phyloP scores from a whole-genome alignment of 2,113 vertebrate genomes.

The Apteryx mantelli region DNA sequence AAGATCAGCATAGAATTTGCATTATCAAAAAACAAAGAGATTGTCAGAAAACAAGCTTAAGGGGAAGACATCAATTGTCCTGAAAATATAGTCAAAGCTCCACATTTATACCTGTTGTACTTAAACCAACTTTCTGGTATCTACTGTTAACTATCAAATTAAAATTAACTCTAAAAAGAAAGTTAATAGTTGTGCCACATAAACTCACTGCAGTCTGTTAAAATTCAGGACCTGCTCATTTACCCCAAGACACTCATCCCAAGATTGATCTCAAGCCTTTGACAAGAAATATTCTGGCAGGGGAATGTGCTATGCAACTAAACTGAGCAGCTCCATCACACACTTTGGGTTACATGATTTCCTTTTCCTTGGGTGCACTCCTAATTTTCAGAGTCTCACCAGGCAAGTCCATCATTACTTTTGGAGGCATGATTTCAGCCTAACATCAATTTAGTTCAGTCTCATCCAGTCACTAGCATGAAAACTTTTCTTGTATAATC shows the following conservation, averaged over 20 bases:
- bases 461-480: not conserved
- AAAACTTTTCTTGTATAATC: not conserved
- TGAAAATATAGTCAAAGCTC: not conserved
- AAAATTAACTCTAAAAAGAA: not conserved
- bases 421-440: not conserved
- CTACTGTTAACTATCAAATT: not conserved
- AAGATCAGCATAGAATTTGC: not conserved
- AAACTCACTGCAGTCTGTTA: not conserved
- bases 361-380: not conserved
- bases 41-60: not conserved
- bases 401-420: not conserved
- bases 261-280: not conserved
- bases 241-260: not conserved
- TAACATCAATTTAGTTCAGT: not conserved
- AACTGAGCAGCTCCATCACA: accelerated
- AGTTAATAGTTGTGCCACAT: not conserved
- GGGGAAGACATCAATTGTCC: not conserved
- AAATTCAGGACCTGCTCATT: not conserved
- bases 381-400: not conserved
- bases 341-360: not conserved
- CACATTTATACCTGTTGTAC: not conserved
- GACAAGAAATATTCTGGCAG: not conserved
- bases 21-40: not conserved
- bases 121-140: not conserved
- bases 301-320: not conserved